A percentile compares a stretch with the other conserved stretches of the same genome.
Evolutionary conservation across 1,140 invertebrate genomes (phyloP).

Genomic region (Aradophagus sp.): DNA sequence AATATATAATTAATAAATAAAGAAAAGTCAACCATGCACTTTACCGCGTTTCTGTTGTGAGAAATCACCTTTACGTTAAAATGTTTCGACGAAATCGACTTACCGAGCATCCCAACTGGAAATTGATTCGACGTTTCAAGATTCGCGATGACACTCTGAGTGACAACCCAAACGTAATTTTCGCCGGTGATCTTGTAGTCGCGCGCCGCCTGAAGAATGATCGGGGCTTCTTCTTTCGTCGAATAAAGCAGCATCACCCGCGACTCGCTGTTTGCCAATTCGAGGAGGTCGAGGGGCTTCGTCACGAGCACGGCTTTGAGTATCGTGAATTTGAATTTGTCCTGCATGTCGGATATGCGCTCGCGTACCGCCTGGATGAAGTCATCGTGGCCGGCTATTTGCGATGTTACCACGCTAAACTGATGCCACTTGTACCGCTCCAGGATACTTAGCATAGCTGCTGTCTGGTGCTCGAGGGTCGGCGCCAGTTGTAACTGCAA

Average conservation of each 20-base stretch:
- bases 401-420: constrained; percentile 94
- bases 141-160: constrained; percentile 93
- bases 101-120: constrained; percentile 94
- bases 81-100: constrained; percentile 71
- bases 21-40: too few species aligned
- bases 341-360: constrained; percentile 86
- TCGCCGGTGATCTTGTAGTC: constrained; percentile 92
- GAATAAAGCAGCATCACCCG: constrained; percentile 95
- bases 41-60: too few species aligned
- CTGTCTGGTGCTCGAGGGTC: constrained; percentile 93
- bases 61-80: too few species aligned
- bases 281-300: constrained; percentile 79
- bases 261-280: constrained; percentile 92
- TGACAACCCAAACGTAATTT: constrained; percentile 97
- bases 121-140: constrained; percentile 86
- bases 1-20: constrained; percentile 1
- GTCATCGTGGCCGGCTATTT: constrained; percentile 94
- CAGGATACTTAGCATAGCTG: constrained; percentile 94
- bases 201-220: constrained; percentile 86
- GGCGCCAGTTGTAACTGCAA: constrained; percentile 93
- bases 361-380: constrained; percentile 94
- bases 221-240: constrained; percentile 88
- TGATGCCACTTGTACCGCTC: constrained; percentile 97
- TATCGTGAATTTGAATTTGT: constrained; percentile 92
- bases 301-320: constrained; percentile 88